Evolutionary conservation across 2,888 invertebrate species (phyloP).

Genomic region (Lochmaea capreae): DNA sequence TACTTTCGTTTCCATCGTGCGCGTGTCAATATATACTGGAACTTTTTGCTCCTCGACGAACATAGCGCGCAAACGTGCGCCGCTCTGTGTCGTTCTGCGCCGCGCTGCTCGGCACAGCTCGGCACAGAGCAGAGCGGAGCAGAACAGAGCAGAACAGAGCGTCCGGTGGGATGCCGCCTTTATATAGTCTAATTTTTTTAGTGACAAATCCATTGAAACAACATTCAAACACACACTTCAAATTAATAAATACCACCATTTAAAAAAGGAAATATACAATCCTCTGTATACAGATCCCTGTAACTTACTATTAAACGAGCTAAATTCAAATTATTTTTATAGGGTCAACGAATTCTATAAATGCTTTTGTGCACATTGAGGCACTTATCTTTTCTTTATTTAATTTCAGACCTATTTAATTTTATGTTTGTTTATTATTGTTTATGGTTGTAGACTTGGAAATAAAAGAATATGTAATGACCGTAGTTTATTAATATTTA

Average conservation of each 20-base stretch:
- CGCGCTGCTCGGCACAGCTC: too few species aligned
- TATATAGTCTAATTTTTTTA: too few species aligned
- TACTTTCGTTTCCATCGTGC: too few species aligned
- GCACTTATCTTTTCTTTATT: conserved; percentile 3
- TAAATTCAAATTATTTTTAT: conserved; percentile 25
- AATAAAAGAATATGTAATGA: background rate
- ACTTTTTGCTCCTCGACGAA: too few species aligned
- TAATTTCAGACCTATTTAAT: background rate
- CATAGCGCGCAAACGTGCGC: too few species aligned
- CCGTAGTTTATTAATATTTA: too few species aligned
- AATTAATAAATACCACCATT: background rate
- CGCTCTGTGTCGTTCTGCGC: too few species aligned
- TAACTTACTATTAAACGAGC: conserved; percentile 23
- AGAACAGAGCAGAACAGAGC: too few species aligned
- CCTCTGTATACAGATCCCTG: background rate
- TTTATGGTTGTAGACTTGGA: background rate
- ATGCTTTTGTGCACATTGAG: conserved; percentile 1
- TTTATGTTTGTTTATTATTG: background rate
- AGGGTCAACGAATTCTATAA: conserved; percentile 29
- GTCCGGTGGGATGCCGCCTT: too few species aligned
- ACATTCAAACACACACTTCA: background rate
- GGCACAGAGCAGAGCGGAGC: too few species aligned
- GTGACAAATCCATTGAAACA: too few species aligned
- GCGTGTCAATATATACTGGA: too few species aligned
- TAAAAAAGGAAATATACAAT: background rate